phyloP scores from a whole-genome alignment of 2,888 invertebrate species.

The Serrognathus titanus region DNA sequence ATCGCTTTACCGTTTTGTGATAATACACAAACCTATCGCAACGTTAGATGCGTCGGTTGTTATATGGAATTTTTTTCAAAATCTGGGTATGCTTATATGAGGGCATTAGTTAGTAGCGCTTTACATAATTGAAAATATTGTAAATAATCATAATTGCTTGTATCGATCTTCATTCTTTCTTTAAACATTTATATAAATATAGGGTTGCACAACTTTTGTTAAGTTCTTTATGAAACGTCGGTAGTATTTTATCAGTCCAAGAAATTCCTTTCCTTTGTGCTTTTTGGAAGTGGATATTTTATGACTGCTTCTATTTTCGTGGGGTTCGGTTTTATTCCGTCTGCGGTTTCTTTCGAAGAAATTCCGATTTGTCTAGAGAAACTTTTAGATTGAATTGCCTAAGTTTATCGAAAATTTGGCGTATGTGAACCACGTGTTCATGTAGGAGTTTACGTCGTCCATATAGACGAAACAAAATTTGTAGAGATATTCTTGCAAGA shows the following conservation, averaged over 20 bases:
- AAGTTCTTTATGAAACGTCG: conserved; percentile 16
- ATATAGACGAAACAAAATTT: conserved; percentile 25
- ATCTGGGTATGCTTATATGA: conserved; percentile 18
- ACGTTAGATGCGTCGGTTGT: conserved; percentile 18
- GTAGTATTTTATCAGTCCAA: conserved; percentile 20
- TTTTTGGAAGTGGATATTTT: conserved; percentile 17
- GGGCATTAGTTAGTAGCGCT: conserved; percentile 15
- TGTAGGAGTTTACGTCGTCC: conserved; percentile 25
- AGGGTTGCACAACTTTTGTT: conserved; percentile 15
- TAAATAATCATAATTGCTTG: conserved; percentile 4
- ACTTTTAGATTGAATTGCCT: conserved; percentile 22
- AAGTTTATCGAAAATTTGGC: conserved; percentile 20
- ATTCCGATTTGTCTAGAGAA: conserved; percentile 19
- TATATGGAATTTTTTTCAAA: conserved; percentile 19
- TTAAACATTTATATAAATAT: conserved; percentile 20
- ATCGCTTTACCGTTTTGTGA: conserved; percentile 24
- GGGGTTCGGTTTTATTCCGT: conserved; percentile 25
- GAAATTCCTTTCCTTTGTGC: conserved; percentile 17
- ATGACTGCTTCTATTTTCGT: conserved; percentile 11
- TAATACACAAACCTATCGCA: conserved; percentile 21
- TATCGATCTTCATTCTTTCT: conserved; percentile 1
- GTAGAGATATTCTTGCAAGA: conserved; percentile 18
- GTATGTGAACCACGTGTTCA: conserved; percentile 21
- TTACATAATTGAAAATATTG: conserved; percentile 13
- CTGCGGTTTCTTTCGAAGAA: conserved; percentile 5